Evolutionary conservation across 23 tunicate species (phyloP).

Genomic region (Diplosoma virens): DNA sequence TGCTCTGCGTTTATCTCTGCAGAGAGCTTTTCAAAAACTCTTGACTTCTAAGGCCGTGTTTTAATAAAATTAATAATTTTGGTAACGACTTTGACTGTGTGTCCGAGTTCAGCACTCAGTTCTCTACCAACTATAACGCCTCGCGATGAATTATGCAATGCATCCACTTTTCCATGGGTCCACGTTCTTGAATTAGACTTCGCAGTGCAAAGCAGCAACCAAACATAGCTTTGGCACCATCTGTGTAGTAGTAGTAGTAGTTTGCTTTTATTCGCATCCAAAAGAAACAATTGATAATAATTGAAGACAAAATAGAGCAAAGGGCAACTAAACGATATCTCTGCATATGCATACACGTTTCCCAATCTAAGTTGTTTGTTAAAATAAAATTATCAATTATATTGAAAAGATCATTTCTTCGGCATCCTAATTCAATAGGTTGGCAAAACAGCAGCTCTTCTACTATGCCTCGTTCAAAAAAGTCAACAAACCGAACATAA

Average conservation of each 20-base stretch:
- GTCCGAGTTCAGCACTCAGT: no score
- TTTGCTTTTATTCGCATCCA: no score
- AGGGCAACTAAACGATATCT: no score
- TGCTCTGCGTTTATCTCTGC: no score
- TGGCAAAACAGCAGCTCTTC: constrained; percentile 47
- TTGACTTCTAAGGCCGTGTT: no score
- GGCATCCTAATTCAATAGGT: constrained; percentile 45
- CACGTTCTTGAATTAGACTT: constrained; percentile 8
- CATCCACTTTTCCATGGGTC: no score
- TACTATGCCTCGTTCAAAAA: constrained; percentile 25
- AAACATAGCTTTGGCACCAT: constrained; percentile 46
- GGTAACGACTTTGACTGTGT: no score
- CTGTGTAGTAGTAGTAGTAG: constrained; percentile 30
- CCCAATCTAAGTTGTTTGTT: constrained; percentile 25
- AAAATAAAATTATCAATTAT: constrained; percentile 39
- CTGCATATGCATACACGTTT: constrained; percentile 24
- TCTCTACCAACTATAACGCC: no score
- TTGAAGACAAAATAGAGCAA: background rate
- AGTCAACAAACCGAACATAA: constrained; percentile 43
- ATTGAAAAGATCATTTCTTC: constrained; percentile 44
- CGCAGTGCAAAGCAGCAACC: constrained; percentile 26
- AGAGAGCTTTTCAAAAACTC: no score
- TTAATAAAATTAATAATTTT: no score
- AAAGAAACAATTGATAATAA: no score
- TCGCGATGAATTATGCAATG: no score